Conservation (phyloP, 92 coral and sea anemone species). For the Ricordea florida region DNA sequence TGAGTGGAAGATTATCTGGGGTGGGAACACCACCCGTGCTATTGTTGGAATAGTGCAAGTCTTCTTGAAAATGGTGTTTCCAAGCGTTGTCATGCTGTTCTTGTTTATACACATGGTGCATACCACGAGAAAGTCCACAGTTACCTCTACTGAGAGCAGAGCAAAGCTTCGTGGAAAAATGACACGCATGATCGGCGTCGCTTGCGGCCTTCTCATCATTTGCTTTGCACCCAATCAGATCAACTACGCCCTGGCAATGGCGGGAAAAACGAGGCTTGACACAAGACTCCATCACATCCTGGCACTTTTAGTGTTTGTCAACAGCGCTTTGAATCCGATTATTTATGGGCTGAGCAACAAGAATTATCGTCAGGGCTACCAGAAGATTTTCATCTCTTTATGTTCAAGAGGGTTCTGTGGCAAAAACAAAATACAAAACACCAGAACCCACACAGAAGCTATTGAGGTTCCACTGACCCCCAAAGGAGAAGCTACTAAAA, state of each 20-base stretch:
- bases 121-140: constrained; percentile 4
- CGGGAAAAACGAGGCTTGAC: constrained; percentile 33
- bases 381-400: constrained; percentile 39
- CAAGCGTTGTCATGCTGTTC: constrained; percentile 47
- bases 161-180: constrained; percentile 50
- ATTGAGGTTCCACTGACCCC: too few species aligned
- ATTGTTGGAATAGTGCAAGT: constrained; percentile 46
- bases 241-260: background rate
- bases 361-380: constrained; percentile 66
- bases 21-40: background rate
- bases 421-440: too few species aligned
- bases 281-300: constrained; percentile 45
- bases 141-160: constrained; percentile 9
- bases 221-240: constrained; percentile 72
- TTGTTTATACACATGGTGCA: constrained; percentile 50
- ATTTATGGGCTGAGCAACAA: constrained; percentile 73
- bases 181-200: constrained; percentile 59
- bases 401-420: constrained; percentile 31
- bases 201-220: constrained; percentile 39
- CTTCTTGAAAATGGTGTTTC: constrained; percentile 30
- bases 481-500: too few species aligned
- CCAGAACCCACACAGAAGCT: too few species aligned
- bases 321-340: constrained; percentile 64
- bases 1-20: background rate
- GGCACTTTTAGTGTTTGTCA: constrained; percentile 48